These are phyloP conservation scores for Trissoscelio sp. DNA, from an alignment of 2,888 invertebrate genomes.

Conservation along the genomic window DNA sequence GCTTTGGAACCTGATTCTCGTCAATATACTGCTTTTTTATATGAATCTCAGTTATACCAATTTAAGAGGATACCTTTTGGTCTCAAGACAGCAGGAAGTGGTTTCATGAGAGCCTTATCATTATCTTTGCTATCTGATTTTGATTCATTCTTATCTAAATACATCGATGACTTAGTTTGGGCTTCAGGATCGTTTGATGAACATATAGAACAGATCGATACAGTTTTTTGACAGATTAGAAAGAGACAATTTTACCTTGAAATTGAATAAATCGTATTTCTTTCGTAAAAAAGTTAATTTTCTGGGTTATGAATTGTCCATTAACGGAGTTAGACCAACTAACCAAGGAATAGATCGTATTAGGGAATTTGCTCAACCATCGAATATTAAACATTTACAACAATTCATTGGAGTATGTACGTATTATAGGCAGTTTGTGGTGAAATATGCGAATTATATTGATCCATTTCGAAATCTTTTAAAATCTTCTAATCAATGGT, in stretches of 20 bases:
- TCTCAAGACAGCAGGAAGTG: slow-evolving; percentile 8
- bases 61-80: no score
- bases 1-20: no score
- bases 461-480: neutral
- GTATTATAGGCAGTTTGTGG: slow-evolving; percentile 20
- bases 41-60: no score
- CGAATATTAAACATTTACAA: slow-evolving; percentile 1
- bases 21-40: no score
- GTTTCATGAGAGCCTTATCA: neutral
- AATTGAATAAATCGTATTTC: neutral
- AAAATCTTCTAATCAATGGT: neutral
- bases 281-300: slow-evolving; percentile 1
- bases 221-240: no score
- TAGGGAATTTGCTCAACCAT: neutral
- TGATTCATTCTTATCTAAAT: no score
- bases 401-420: neutral
- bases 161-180: no score
- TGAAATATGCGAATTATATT: neutral
- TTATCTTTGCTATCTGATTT: neutral
- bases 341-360: neutral
- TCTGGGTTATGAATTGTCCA: neutral
- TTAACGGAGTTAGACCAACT: no score
- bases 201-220: no score
- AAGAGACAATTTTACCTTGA: no score
- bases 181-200: no score